Conservation (phyloP, 2,797 vertebrate genomes). For the Hephaestus fuliginosus region DNA sequence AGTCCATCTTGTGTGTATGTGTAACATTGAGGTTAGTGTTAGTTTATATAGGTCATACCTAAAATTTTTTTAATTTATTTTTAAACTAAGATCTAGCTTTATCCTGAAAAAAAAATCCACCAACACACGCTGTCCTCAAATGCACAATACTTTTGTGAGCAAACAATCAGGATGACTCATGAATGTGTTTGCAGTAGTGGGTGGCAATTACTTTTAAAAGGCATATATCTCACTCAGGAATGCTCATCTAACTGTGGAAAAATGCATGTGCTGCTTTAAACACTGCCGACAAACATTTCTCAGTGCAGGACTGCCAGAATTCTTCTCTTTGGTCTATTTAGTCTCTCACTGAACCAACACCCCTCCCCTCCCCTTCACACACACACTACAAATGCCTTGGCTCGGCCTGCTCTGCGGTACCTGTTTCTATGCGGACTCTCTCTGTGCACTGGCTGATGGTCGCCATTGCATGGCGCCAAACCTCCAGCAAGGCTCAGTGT, state of each 20-base stretch:
- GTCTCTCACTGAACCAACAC: background rate
- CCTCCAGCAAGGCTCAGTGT: constrained; percentile 1
- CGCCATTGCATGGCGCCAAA: constrained; percentile 40
- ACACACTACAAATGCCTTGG: background rate
- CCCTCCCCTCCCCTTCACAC: background rate
- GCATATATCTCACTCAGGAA: constrained; percentile 21
- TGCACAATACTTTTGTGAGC: background rate
- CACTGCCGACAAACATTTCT: constrained; percentile 11
- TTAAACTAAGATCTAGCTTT: background rate
- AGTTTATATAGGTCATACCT: background rate
- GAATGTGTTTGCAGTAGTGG: constrained; percentile 9
- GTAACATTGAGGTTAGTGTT: background rate
- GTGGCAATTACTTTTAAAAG: constrained; percentile 2
- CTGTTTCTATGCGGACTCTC: constrained; percentile 21
- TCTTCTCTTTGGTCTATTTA: constrained; percentile 1
- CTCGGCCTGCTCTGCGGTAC: constrained; percentile 12
- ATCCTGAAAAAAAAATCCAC: background rate
- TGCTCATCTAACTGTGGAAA: background rate
- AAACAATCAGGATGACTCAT: constrained; percentile 19
- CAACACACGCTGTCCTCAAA: background rate
- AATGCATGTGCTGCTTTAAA: background rate
- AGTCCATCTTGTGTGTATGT: background rate
- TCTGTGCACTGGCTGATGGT: background rate
- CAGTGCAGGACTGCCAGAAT: background rate
- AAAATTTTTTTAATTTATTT: background rate